These are phyloP conservation scores for Gryllus bimaculatus DNA, from an alignment of 1,140 invertebrate species.

Conservation along the genomic window DNA sequence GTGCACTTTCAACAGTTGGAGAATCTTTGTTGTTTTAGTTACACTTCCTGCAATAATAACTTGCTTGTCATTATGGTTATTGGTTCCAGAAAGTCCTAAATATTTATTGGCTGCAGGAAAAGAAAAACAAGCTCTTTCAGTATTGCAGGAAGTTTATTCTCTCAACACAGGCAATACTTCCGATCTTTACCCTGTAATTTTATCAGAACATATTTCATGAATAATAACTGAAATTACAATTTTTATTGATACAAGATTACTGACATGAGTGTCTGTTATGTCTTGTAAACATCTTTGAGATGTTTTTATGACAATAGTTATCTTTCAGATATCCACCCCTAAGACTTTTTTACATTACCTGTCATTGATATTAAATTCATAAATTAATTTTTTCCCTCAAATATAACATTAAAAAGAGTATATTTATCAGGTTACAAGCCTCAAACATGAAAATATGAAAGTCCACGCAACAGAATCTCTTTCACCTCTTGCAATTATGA, in stretches of 20 bases:
- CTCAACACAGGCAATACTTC: conserved; percentile 25
- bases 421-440: background rate
- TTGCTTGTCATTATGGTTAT: conserved; percentile 33
- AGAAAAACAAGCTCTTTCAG: conserved; percentile 26
- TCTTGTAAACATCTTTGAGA: too few species aligned
- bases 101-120: conserved; percentile 34
- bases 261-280: too few species aligned
- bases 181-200: conserved; percentile 26
- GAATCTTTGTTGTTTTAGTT: conserved; percentile 19
- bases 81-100: conserved; percentile 42
- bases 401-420: too few species aligned
- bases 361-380: too few species aligned
- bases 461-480: background rate
- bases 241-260: too few species aligned
- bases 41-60: conserved; percentile 21
- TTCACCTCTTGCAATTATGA: background rate
- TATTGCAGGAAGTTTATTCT: conserved; percentile 26
- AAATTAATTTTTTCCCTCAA: too few species aligned
- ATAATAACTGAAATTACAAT: too few species aligned
- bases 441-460: background rate
- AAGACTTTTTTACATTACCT: too few species aligned
- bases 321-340: too few species aligned
- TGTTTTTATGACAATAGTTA: too few species aligned
- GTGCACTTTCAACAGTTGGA: conserved; percentile 20
- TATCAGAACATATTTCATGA: too few species aligned